Percentiles rank a stretch among this genome's conserved stretches.
Conservation (phyloP, 2,113 vertebrate species). For the Sander lucioperca region DNA sequence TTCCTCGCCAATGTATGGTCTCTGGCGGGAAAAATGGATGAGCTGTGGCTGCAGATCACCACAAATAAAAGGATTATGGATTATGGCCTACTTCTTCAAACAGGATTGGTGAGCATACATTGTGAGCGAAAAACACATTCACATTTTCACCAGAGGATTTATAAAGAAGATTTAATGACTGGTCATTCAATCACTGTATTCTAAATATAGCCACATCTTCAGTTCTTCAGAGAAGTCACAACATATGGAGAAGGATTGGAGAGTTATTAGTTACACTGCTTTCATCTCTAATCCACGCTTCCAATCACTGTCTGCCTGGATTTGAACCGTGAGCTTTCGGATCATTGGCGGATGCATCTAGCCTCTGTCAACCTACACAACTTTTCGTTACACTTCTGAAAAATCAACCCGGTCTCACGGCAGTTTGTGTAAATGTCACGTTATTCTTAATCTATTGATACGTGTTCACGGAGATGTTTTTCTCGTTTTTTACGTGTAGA, state of each 20-base stretch:
- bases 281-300: constrained; percentile 41
- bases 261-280: constrained; percentile 32
- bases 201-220: background rate
- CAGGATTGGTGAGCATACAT: background rate
- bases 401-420: no score
- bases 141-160: background rate
- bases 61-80: no score
- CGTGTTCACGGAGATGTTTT: no score
- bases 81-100: no score
- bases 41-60: no score
- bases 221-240: background rate
- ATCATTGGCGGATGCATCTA: constrained; percentile 17
- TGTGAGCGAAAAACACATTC: background rate
- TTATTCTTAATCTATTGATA: no score
- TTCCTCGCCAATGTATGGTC: no score
- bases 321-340: constrained; percentile 14
- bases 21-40: no score
- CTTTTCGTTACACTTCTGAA: background rate
- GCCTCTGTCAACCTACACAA: background rate
- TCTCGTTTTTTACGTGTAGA: no score
- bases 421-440: no score
- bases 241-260: background rate
- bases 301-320: constrained; percentile 15
- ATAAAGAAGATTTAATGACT: background rate
- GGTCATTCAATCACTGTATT: background rate